A percentile compares a stretch with the other conserved stretches of the same genome.
Evolutionary conservation across 2,113 vertebrate species (phyloP).

Genomic region (Odontophorus gujanensis): DNA sequence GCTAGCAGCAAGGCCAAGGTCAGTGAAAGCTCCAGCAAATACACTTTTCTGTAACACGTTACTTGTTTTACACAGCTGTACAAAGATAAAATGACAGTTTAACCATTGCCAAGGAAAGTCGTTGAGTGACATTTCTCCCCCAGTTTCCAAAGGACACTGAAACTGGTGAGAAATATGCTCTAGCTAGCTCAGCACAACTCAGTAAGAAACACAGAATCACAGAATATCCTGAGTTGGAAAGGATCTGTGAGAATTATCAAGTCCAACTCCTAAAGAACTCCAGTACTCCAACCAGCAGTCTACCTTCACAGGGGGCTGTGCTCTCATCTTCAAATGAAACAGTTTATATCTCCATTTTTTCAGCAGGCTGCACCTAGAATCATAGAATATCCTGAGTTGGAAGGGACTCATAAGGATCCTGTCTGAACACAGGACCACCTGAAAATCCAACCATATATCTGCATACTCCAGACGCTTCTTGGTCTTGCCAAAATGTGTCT

Average conservation of each 20-base stretch:
- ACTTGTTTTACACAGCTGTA: neutral
- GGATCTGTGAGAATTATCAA: too few relatives aligned
- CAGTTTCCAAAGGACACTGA: neutral
- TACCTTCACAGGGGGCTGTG: rapidly evolving
- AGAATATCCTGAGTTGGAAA: too few relatives aligned
- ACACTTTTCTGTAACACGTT: neutral
- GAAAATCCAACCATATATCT: too few relatives aligned
- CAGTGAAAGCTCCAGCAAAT: neutral
- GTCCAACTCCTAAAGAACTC: neutral
- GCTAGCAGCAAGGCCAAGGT: neutral
- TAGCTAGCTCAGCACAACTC: neutral
- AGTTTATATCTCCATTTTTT: neutral
- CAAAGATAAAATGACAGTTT: neutral
- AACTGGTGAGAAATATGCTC: neutral
- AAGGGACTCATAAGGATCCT: too few relatives aligned
- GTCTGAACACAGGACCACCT: too few relatives aligned
- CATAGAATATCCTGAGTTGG: too few relatives aligned
- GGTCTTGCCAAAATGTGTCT: too few relatives aligned
- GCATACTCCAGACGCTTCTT: too few relatives aligned
- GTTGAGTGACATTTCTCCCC: neutral
- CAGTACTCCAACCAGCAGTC: neutral
- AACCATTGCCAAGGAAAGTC: neutral
- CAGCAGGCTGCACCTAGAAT: neutral
- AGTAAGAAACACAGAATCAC: neutral
- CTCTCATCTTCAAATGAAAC: neutral